These are phyloP conservation scores for Aphelenchoides fujianensis DNA, from an alignment of 1,140 invertebrate species.

Conservation along the genomic window DNA sequence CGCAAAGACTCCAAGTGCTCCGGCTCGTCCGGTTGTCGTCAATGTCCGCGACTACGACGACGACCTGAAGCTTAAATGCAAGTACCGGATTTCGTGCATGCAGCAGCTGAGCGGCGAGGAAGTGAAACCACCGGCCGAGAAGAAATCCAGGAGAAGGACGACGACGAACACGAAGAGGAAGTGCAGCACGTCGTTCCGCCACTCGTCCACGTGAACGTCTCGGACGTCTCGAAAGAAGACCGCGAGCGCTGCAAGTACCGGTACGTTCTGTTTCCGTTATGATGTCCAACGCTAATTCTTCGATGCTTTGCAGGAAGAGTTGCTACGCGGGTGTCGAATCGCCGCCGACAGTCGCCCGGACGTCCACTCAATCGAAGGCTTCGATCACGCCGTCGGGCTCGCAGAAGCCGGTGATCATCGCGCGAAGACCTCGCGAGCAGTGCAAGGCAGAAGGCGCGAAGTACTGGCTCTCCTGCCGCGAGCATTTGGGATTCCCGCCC, in stretches of 20 bases:
- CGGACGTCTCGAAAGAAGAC: neutral
- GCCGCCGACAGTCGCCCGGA: neutral
- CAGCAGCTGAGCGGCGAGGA: too few relatives aligned
- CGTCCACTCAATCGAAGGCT: neutral
- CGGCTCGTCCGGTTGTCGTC: too few relatives aligned
- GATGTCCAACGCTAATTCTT: too few relatives aligned
- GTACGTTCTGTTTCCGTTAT: too few relatives aligned
- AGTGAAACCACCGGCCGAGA: neutral
- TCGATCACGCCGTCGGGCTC: neutral
- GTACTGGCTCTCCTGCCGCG: constrained; percentile 29
- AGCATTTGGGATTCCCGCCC: constrained; percentile 39
- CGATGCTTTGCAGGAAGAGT: neutral
- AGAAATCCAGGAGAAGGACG: neutral
- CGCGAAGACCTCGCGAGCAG: neutral
- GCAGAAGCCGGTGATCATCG: neutral
- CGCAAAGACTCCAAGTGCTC: too few relatives aligned
- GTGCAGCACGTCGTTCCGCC: neutral
- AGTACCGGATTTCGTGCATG: too few relatives aligned
- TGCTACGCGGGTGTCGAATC: neutral
- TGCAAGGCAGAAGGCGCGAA: neutral
- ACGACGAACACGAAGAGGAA: neutral
- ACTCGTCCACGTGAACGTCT: neutral
- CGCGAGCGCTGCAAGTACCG: neutral
- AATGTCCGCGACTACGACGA: too few relatives aligned
- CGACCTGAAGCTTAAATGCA: too few relatives aligned